Conservation (phyloP, 2,888 invertebrate species). For the Ophioninae sp. region DNA sequence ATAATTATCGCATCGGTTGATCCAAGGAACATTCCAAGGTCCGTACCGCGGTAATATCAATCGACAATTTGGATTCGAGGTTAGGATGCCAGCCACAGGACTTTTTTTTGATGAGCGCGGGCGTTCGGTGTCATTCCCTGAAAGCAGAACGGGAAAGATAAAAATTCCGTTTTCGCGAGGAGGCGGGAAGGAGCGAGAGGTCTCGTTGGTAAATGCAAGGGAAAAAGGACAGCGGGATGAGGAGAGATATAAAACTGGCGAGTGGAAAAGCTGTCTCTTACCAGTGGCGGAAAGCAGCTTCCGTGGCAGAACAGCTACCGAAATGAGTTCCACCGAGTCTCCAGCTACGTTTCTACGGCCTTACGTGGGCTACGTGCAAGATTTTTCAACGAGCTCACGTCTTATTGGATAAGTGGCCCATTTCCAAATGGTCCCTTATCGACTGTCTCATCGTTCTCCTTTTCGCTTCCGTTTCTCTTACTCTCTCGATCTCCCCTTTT, state of each 20-base stretch:
- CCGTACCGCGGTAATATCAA: neutral
- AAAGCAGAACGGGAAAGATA: conserved; percentile 28
- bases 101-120: neutral
- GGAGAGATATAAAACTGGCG: conserved; percentile 53
- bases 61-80: neutral
- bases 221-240: conserved; percentile 23
- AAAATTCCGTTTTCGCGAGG: conserved; percentile 1
- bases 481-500: conserved; percentile 53
- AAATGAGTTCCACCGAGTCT: conserved; percentile 63
- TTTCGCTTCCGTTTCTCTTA: conserved; percentile 57
- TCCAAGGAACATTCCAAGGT: neutral
- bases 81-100: neutral
- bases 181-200: neutral
- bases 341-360: conserved; percentile 58
- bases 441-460: conserved; percentile 63
- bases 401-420: conserved; percentile 69
- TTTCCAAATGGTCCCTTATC: conserved; percentile 66
- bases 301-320: conserved; percentile 51
- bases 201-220: neutral
- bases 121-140: conserved; percentile 10
- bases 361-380: conserved; percentile 63
- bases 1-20: neutral
- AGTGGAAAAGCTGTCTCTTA: conserved; percentile 53
- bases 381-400: conserved; percentile 67
- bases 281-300: conserved; percentile 55